Evolutionary conservation across 1,140 invertebrate genomes (phyloP), one percentile per base, ranked within the genome.

Genomic region (Drosophila pseudoananassae): DNA sequence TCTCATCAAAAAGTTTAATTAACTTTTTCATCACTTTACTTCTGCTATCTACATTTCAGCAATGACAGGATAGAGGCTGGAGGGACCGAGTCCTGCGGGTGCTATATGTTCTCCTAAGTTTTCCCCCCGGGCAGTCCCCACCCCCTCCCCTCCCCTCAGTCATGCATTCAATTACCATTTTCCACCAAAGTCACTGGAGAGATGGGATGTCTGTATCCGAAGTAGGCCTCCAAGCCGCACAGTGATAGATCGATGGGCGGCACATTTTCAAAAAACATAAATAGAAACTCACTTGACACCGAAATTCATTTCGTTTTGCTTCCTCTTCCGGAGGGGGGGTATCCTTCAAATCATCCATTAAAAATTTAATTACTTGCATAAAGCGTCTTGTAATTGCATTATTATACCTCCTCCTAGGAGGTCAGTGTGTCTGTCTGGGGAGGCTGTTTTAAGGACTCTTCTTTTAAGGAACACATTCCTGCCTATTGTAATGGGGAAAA

Each of bases 1-100:
- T 87, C 82, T 88, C 82, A 87, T 87, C 82, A 87, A 87, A 88
- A 87, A 87, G 82, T 87, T 87, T 87, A 87, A 87, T 87, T 87
- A 87, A 87, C 78, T 87, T 87, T 87, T 87, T 88, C 82, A 87
- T 87, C 82, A 88, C 83, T 88, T 87, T 79, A 78, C 71, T 82
- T 78, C 58, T 88, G 83, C 66, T 83, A 64, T 83, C 81, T 88
- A 76, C 78, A 72, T 76, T 78, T 59, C 52, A 54, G 20, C 25
- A 20, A 23, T 43, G 40, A 43, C 40, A 25, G 36, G n/a, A 29
- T 20, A 20, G 20, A 20, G 20, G 20, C 20, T 20, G 20, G 20
- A 31, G 14, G 50, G 49, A 14, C 9, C 12, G 40, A 45, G 33
- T 40, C 33, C 33, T 36, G 52, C 31, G 47, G 46, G 27, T 8